These are phyloP conservation scores for Epistrophe eligans DNA, from an alignment of 2,888 invertebrate species.

Conservation along the genomic window DNA sequence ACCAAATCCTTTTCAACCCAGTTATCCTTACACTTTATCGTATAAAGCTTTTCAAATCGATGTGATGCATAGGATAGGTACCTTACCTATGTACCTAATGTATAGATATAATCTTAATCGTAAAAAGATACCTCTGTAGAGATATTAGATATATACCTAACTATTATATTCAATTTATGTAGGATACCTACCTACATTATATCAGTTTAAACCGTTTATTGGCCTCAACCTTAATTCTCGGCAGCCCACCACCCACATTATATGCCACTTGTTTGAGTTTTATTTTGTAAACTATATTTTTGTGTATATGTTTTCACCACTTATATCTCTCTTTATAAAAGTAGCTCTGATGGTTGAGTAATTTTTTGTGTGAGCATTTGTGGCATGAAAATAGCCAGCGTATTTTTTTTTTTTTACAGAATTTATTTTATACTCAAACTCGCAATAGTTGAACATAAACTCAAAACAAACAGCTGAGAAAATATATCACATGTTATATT, in stretches of 20 bases:
- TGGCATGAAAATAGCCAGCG: too few relatives aligned
- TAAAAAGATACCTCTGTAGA: background rate
- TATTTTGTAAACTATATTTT: conserved; percentile 4
- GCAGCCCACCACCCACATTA: background rate
- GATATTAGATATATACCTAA: background rate
- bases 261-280: conserved; percentile 30
- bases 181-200: conserved; percentile 35
- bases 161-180: conserved; percentile 25
- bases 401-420: too few relatives aligned
- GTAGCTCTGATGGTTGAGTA: conserved; percentile 12
- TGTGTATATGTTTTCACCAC: background rate
- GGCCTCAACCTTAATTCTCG: conserved; percentile 27
- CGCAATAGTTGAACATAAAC: conserved; percentile 21
- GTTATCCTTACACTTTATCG: conserved; percentile 40
- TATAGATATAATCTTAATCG: background rate
- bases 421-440: conserved; percentile 66
- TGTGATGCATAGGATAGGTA: background rate
- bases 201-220: conserved; percentile 73
- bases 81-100: too few relatives aligned
- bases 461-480: conserved; percentile 53
- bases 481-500: conserved; percentile 19
- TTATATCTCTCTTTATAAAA: conserved; percentile 15
- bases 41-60: background rate
- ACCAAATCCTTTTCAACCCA: conserved; percentile 56
- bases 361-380: background rate